A percentile compares a stretch with the other conserved stretches of the same genome.
phyloP scores from a whole-genome alignment of 2,888 invertebrate species.

The Drosophila quinaria region DNA sequence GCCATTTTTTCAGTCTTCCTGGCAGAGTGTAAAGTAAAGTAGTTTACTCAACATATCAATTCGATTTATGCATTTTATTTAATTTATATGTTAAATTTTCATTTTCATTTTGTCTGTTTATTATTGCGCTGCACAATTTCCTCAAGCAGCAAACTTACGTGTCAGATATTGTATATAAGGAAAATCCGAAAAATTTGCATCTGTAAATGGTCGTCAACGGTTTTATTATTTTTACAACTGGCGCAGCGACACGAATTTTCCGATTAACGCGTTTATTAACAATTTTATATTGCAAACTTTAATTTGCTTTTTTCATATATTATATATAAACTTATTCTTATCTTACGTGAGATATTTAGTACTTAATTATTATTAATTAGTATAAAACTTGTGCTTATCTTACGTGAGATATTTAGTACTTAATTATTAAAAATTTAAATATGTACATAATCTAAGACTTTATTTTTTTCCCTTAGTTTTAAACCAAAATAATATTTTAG shows the following conservation, averaged over 20 bases:
- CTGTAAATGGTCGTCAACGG: constrained; percentile 84
- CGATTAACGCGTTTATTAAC: constrained; percentile 28
- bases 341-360: neutral
- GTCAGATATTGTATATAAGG: constrained; percentile 89
- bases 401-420: neutral
- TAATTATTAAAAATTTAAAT: neutral
- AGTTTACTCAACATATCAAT: constrained; percentile 78
- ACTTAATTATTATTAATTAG: neutral
- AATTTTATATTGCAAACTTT: constrained; percentile 4
- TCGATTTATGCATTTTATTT: constrained; percentile 69
- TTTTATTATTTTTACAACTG: constrained; percentile 53
- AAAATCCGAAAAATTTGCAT: constrained; percentile 89
- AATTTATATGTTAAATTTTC: constrained; percentile 60
- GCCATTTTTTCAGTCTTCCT: constrained; percentile 12
- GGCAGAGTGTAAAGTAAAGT: constrained; percentile 52
- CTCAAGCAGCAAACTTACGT: constrained; percentile 87
- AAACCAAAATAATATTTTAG: neutral
- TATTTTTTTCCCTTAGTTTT: neutral
- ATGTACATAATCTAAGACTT: neutral
- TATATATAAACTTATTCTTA: neutral
- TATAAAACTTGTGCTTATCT: too few relatives aligned
- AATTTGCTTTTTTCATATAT: constrained; percentile 7
- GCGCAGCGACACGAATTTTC: constrained; percentile 35
- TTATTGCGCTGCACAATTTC: constrained; percentile 3
- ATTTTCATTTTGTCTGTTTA: constrained; percentile 4